Base-by-base conservation (phyloP, 1,140 invertebrate species). In the Monochamus saltuarius region DNA sequence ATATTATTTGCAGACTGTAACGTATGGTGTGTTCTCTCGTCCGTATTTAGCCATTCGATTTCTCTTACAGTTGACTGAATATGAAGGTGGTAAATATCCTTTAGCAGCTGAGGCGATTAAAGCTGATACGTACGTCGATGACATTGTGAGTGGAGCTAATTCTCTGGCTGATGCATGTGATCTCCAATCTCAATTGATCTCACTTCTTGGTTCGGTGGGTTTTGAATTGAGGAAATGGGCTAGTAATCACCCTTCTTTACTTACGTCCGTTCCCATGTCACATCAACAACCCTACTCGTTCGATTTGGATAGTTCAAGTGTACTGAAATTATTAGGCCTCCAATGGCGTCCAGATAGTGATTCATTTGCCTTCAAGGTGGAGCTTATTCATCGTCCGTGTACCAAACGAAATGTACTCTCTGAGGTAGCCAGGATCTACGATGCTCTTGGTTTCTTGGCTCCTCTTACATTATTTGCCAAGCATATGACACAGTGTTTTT, bases 1-100 rank as follows among this genome's bases (percentile, higher is more conserved):
- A 1, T 70, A 65, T 16, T 40, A 54, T 34, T 61, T 74, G 35
- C 64, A 73, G 37, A 74, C 71, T 6, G 58, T 64, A 9, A 66
- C 55, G 0, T 67, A 61, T 56, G 64, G 67, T 2, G 61, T 52
- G 4, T 29, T 61, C 1, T 45, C 42, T 10, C 47, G 61, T 13
- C 47, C 65, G 35, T 67, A 50, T 53, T 42, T 69, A 17, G 62
- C 62, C 10, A 67, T 57, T 9, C 16, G 56, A 47, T 69, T 62
- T 47, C 34, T 69, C n/a, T 36, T 54, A 52, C 19, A 67, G 16
- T 38, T 67, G 9, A 55, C 62, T 6, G 53, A 40, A 19, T 57
- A 65, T 29, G 29, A 64, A 7, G 40, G 8, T 10, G 0, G 43
- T 7, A 4, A 36, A 4, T 52, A 14, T 54, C 68, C 66, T 0